These are phyloP conservation scores for Andricus curvator DNA, from an alignment of 2,888 invertebrate genomes.

Conservation along the genomic window DNA sequence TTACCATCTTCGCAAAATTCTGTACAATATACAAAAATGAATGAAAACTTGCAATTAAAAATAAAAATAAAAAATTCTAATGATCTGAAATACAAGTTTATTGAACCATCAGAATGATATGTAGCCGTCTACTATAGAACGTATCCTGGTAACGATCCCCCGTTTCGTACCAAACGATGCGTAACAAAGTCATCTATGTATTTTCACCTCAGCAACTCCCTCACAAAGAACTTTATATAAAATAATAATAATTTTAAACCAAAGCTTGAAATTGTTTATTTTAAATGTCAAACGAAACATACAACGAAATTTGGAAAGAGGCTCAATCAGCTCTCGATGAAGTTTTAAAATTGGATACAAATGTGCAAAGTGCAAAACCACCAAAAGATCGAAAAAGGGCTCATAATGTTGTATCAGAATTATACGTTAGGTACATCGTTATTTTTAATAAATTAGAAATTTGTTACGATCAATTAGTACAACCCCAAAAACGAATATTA, in stretches of 20 bases:
- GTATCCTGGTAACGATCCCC: slow-evolving; percentile 21
- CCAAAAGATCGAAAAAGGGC: slow-evolving; percentile 82
- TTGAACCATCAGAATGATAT: slow-evolving; percentile 12
- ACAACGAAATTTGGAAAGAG: slow-evolving; percentile 84
- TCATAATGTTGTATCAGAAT: slow-evolving; percentile 83
- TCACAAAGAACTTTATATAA: background rate
- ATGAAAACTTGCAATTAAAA: background rate
- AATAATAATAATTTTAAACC: background rate
- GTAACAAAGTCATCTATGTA: slow-evolving; percentile 3
- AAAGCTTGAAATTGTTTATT: background rate
- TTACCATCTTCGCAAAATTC: too few species aligned
- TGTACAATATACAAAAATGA: too few species aligned
- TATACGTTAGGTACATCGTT: slow-evolving; percentile 91
- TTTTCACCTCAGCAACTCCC: slow-evolving; percentile 36
- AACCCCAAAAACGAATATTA: slow-evolving; percentile 94
- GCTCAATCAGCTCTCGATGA: slow-evolving; percentile 82
- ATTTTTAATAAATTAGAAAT: slow-evolving; percentile 87
- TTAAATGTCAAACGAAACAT: slow-evolving; percentile 88
- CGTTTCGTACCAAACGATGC: background rate
- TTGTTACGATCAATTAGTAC: slow-evolving; percentile 94
- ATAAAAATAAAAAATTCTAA: background rate
- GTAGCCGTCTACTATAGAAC: background rate
- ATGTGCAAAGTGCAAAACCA: slow-evolving; percentile 79
- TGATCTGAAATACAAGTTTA: background rate
- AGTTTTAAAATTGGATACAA: slow-evolving; percentile 82